Percentiles rank a stretch among this genome's conserved stretches.
Evolutionary conservation across 2,797 vertebrate species (phyloP).

Genomic region (Spheniscus humboldti): DNA sequence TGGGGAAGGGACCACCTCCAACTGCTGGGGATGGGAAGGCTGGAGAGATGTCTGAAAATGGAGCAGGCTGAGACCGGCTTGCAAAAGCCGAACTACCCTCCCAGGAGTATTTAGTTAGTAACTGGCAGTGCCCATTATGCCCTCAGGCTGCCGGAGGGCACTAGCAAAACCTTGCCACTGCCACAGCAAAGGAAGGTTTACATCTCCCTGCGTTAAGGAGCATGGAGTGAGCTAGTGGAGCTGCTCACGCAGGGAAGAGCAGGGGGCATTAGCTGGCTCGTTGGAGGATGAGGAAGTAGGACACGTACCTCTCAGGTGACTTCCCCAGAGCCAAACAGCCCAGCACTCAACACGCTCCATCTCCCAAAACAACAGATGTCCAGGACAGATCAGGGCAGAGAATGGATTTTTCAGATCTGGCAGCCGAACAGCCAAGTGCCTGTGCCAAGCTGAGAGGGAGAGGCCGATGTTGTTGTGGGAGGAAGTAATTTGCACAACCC

Average conservation of each 20-base stretch:
- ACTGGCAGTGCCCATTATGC: background rate
- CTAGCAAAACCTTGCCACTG: background rate
- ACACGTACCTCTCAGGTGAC: background rate
- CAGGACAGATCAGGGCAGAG: background rate
- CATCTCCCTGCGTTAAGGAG: rapidly evolving
- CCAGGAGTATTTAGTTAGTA: background rate
- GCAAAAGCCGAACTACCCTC: background rate
- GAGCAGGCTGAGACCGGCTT: background rate
- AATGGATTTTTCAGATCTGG: background rate
- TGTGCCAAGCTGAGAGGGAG: background rate
- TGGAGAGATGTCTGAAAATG: background rate
- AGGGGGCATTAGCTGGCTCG: background rate
- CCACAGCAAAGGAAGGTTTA: background rate
- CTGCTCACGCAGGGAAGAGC: background rate
- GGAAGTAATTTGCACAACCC: background rate
- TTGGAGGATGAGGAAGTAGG: background rate
- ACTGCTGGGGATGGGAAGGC: background rate
- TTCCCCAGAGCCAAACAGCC: background rate
- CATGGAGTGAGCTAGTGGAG: background rate
- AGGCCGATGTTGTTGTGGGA: rapidly evolving
- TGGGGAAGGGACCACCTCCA: background rate
- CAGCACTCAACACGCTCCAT: background rate
- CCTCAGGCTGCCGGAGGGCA: background rate
- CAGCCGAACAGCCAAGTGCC: background rate
- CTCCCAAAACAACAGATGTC: background rate